Evolutionary conservation across 2,113 vertebrate species (phyloP).

Genomic region (Leuciscus idus): DNA sequence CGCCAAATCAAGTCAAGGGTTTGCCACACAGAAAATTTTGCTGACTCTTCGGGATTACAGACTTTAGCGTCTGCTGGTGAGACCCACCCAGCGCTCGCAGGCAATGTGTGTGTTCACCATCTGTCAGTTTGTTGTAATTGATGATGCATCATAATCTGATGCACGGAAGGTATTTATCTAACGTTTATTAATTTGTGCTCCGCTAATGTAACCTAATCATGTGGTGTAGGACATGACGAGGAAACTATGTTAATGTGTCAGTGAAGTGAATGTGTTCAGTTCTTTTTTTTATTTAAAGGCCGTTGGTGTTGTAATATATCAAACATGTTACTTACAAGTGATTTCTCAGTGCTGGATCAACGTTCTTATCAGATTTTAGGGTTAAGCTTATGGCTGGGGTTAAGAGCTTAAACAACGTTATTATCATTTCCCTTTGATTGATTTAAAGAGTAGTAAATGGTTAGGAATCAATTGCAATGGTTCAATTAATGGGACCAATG

Average conservation of each 20-base stretch:
- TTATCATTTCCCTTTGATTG: not conserved
- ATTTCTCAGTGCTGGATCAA: not conserved
- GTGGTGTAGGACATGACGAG: not conserved
- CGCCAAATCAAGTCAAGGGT: slow-evolving; percentile 17
- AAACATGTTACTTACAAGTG: slow-evolving; percentile 5
- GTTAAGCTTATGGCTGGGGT: not conserved
- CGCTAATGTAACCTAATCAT: slow-evolving; percentile 46
- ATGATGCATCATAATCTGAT: slow-evolving; percentile 62
- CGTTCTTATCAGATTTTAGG: not conserved
- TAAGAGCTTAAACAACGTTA: not conserved
- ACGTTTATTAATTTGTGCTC: slow-evolving; percentile 28
- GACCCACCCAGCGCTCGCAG: not conserved
- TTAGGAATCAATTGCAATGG: not conserved
- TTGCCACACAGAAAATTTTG: slow-evolving; percentile 52
- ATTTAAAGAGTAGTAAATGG: not conserved
- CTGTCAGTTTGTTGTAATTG: slow-evolving; percentile 72
- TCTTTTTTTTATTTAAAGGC: not conserved
- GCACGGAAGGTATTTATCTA: slow-evolving; percentile 34
- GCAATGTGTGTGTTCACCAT: slow-evolving; percentile 61
- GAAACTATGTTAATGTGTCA: not conserved
- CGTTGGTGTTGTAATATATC: not conserved
- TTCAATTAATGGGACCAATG: not conserved
- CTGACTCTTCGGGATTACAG: slow-evolving; percentile 65
- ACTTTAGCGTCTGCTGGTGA: slow-evolving; percentile 13
- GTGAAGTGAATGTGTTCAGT: not conserved